These are phyloP conservation scores for Epizoanthus stellaris DNA, from an alignment of 92 coral and sea anemone genomes.

Conservation along the genomic window DNA sequence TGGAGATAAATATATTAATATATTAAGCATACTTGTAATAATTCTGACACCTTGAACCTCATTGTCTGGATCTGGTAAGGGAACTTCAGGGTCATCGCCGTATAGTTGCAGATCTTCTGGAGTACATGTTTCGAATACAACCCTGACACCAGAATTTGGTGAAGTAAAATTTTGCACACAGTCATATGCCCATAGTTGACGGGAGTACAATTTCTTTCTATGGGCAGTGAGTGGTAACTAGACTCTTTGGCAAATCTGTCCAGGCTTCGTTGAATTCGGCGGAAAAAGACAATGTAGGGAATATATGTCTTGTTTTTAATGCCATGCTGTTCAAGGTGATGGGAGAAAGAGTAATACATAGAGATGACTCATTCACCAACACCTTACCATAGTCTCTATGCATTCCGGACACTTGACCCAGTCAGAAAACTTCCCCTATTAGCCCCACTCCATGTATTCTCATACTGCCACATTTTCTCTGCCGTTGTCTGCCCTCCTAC, in stretches of 20 bases:
- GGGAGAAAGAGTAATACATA: slow-evolving; percentile 34
- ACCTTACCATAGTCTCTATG: slow-evolving; percentile 66
- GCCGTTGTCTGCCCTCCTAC: slow-evolving; percentile 57
- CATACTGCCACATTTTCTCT: slow-evolving; percentile 63
- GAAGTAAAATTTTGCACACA: no score
- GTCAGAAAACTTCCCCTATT: slow-evolving; percentile 61
- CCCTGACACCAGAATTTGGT: no score
- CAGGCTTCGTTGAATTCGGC: background rate
- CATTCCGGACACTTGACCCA: slow-evolving; percentile 63
- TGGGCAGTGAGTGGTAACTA: background rate
- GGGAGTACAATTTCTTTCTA: no score
- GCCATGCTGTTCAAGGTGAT: slow-evolving; percentile 39
- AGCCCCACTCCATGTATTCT: slow-evolving; percentile 52
- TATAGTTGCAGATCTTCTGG: no score
- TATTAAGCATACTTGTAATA: no score
- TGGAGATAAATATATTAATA: no score
- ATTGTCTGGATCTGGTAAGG: no score
- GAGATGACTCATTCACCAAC: slow-evolving; percentile 52
- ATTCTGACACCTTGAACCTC: no score
- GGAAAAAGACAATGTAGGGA: background rate
- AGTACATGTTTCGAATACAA: no score
- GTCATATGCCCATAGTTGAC: no score
- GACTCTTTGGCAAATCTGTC: background rate
- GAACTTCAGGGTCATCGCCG: no score
- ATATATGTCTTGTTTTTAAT: slow-evolving; percentile 2